Conservation (phyloP, 2,113 vertebrate genomes). For the Pelmatolapia mariae region DNA sequence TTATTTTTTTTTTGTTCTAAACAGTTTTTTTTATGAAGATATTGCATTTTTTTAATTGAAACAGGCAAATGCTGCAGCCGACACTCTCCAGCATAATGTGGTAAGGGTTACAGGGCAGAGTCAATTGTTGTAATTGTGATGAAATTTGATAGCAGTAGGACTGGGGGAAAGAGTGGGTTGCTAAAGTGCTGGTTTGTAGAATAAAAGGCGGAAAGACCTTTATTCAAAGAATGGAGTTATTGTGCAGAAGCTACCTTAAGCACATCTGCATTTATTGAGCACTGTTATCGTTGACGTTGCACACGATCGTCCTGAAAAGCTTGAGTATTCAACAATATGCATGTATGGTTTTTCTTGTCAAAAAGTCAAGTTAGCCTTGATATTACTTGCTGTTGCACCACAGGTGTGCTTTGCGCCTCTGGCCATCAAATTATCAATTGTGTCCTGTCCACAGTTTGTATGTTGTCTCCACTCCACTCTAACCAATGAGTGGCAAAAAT, state of each 20-base stretch:
- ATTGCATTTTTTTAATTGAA: conserved; percentile 5
- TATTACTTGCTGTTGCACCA: background rate
- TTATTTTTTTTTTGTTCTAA: background rate
- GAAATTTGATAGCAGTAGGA: conserved; percentile 19
- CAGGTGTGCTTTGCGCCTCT: background rate
- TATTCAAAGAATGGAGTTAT: background rate
- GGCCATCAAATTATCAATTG: background rate
- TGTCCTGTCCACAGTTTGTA: background rate
- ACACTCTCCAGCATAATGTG: background rate
- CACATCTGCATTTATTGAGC: background rate
- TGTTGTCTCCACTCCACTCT: background rate
- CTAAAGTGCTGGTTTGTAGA: background rate
- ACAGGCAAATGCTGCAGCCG: background rate
- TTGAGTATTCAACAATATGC: background rate
- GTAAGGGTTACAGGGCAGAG: background rate
- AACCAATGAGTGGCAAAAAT: background rate
- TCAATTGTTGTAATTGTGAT: conserved; percentile 25
- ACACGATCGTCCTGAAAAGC: background rate
- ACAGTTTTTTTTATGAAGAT: background rate
- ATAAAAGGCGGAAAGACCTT: background rate
- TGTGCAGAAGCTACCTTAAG: background rate
- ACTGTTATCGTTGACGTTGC: background rate
- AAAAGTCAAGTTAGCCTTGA: background rate
- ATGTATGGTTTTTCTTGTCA: background rate
- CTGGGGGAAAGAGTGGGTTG: background rate